Evolutionary conservation across 2,888 invertebrate species (phyloP).

Genomic region (Amiota mariae): DNA sequence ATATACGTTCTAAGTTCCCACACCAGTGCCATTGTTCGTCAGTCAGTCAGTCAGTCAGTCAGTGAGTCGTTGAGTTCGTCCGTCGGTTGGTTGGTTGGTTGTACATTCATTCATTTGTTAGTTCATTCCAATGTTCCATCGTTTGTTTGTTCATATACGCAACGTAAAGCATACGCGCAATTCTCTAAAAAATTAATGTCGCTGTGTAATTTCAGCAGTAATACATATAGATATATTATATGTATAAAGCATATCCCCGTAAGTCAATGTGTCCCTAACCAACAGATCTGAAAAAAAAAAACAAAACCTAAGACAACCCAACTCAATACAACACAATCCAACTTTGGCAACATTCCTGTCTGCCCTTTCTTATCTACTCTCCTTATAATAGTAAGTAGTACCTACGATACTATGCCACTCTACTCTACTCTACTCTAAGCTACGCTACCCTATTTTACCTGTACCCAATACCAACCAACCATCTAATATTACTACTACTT

Average conservation of each 20-base stretch:
- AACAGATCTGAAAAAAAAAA: conserved; percentile 21
- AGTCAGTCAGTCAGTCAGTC: no score
- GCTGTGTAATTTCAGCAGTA: conserved; percentile 64
- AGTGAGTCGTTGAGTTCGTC: not conserved
- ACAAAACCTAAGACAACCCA: conserved; percentile 31
- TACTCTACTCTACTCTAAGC: no score
- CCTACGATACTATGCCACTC: no score
- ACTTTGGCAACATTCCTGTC: not conserved
- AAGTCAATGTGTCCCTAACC: not conserved
- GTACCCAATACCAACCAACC: no score
- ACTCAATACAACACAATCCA: not conserved
- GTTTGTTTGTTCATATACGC: not conserved
- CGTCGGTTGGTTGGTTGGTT: conserved; percentile 39
- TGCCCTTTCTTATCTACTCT: no score
- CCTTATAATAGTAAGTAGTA: no score
- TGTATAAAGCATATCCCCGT: no score
- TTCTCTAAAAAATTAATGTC: conserved; percentile 69
- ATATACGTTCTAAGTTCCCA: no score
- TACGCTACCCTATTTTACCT: no score
- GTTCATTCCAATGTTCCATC: not conserved
- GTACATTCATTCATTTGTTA: conserved; percentile 32
- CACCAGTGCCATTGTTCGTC: not conserved
- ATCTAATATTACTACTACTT: no score
- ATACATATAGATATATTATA: conserved; percentile 26
- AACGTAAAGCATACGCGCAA: conserved; percentile 58